Evolutionary conservation across 2,113 vertebrate species (phyloP), one percentile per base, ranked within the genome.

Genomic region (Pyxicephalus adspersus): DNA sequence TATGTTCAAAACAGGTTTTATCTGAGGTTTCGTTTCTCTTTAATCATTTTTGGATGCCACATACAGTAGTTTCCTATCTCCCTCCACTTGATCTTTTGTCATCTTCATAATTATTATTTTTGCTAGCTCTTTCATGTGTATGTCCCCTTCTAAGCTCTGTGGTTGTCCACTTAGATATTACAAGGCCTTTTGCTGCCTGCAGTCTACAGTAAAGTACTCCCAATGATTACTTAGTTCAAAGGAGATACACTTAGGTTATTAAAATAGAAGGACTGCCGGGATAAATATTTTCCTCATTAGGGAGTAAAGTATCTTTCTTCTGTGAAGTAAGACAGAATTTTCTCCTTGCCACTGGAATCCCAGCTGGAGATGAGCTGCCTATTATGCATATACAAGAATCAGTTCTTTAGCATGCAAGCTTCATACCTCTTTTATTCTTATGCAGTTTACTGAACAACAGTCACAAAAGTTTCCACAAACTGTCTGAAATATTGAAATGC

Each of bases 251-350:
- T 72, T 52, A 23, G 55, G 68, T 72, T 71, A 72, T 72, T 80
- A 72, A 80, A 80, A 57, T 63, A 34, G 57, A 80, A 80, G 72
- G 57, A 38, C 67, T 80, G 78, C 38, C 18, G 38, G 67, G 68
- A 63, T 72, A 51, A 80, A 80, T 72, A 71, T 72, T 57, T 63
- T 80, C 57, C 67, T 80, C 78, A 80, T 80, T 80, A 80, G 38
- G 71, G 64, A 54, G 45, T 54, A 72, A 72, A 64, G 54, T 70
- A 52, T 72, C 20, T 80, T 72, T 29, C 18, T 70, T 70, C 78
- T 80, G 57, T 80, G 78, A 80, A 22, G 78, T 80, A n/a, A 58
- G 64, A 64, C 2, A 63, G n/a, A 76, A n/a, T 60, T 31, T 45
- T n/a, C 60, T 51, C 34, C 25, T 64, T 51, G 52, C 66, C 25